Percentiles rank a stretch among this genome's conserved stretches.
phyloP scores from a whole-genome alignment of 2,888 invertebrate genomes.

The Caenorhabditis virilis region DNA sequence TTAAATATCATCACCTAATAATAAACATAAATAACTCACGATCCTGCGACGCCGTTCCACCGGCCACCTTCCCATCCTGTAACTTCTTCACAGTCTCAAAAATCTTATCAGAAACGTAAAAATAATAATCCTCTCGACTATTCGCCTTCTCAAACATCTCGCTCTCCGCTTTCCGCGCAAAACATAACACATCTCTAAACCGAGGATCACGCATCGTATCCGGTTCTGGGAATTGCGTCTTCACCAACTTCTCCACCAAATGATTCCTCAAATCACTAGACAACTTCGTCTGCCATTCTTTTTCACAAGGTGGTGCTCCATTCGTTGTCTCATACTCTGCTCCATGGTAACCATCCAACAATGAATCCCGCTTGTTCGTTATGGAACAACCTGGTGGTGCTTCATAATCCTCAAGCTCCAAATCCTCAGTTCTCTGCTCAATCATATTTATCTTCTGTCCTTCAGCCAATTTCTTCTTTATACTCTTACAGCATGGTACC shows the following conservation, averaged over 20 bases:
- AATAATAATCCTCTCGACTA: slow-evolving; percentile 96
- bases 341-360: slow-evolving; percentile 35
- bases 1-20: too few species aligned
- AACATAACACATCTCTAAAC: slow-evolving; percentile 93
- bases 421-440: not conserved
- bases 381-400: too few species aligned
- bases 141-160: slow-evolving; percentile 99
- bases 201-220: slow-evolving; percentile 95
- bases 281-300: slow-evolving; percentile 21
- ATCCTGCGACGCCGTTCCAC: slow-evolving; percentile 13
- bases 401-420: slow-evolving; percentile 11
- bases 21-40: too few species aligned
- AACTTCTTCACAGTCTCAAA: slow-evolving; percentile 89
- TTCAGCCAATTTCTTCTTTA: too few species aligned
- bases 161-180: slow-evolving; percentile 96
- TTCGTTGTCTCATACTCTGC: slow-evolving; percentile 73
- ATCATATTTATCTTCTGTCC: too few species aligned
- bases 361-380: slow-evolving; percentile 6
- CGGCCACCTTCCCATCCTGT: slow-evolving; percentile 61
- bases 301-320: slow-evolving; percentile 71
- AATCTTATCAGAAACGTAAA: slow-evolving; percentile 95
- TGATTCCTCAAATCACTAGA: slow-evolving; percentile 97
- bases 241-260: slow-evolving; percentile 97
- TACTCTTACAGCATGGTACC: too few species aligned
- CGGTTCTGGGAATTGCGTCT: slow-evolving; percentile 97